These are phyloP conservation scores for Artemia franciscana DNA, from an alignment of 1,140 invertebrate species.

Conservation along the genomic window DNA sequence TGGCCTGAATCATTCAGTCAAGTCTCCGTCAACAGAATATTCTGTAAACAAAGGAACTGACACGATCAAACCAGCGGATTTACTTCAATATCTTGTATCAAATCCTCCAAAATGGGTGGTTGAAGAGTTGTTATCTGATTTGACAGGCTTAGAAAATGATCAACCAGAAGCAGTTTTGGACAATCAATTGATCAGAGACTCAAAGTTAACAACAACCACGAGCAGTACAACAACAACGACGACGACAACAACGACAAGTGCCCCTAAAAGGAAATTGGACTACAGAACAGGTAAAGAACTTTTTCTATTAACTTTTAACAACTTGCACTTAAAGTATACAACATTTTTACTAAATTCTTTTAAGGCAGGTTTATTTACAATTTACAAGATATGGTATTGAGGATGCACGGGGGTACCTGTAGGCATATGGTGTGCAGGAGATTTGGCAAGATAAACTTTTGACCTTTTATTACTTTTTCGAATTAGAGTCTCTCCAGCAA, in stretches of 20 bases:
- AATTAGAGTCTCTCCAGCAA: too few species aligned
- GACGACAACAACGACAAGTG: conserved; percentile 11
- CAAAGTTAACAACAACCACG: conserved; percentile 4
- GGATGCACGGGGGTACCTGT: too few species aligned
- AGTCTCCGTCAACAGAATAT: background rate
- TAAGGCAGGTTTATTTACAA: too few species aligned
- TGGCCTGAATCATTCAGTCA: background rate
- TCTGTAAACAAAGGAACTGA: background rate
- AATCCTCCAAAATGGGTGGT: conserved; percentile 10
- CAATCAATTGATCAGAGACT: conserved; percentile 4
- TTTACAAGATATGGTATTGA: too few species aligned
- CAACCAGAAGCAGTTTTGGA: conserved; percentile 6
- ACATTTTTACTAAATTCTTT: too few species aligned
- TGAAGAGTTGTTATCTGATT: conserved; percentile 4
- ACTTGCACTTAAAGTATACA: too few species aligned
- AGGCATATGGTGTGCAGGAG: too few species aligned
- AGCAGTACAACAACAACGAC: conserved; percentile 8
- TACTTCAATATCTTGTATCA: conserved; percentile 8
- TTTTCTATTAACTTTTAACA: background rate
- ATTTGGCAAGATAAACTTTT: too few species aligned
- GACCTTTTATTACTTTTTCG: too few species aligned
- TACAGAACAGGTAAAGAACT: conserved; percentile 35
- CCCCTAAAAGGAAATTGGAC: conserved; percentile 16
- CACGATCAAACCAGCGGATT: background rate
- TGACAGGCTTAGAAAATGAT: conserved; percentile 3